Percentiles rank a stretch among this genome's conserved stretches.
Evolutionary conservation across 2,888 invertebrate genomes (phyloP).

Genomic region (Allygus modestus): DNA sequence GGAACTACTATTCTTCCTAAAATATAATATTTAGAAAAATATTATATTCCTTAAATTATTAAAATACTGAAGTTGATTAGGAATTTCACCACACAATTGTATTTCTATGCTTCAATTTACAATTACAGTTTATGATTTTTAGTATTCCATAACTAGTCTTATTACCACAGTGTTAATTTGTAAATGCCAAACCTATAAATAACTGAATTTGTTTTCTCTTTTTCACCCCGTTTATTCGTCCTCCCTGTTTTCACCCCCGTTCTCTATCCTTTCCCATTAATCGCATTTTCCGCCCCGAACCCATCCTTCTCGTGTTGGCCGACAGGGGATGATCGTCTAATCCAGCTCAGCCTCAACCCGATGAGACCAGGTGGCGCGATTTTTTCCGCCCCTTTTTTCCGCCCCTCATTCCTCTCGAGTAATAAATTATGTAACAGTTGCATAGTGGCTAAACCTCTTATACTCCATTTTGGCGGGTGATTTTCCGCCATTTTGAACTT

Average conservation of each 20-base stretch:
- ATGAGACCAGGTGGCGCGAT: slow-evolving; percentile 34
- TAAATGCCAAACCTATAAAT: too few relatives aligned
- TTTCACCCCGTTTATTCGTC: background rate
- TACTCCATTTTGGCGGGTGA: slow-evolving; percentile 61
- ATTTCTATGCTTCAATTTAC: too few relatives aligned
- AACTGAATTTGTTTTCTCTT: too few relatives aligned
- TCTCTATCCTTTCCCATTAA: background rate
- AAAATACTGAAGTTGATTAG: too few relatives aligned
- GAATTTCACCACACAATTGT: too few relatives aligned
- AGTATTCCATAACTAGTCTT: too few relatives aligned
- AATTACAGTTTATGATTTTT: too few relatives aligned
- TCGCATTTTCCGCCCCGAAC: slow-evolving; percentile 13
- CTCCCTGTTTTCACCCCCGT: background rate
- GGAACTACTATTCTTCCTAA: too few relatives aligned
- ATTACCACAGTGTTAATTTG: too few relatives aligned
- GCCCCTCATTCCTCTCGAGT: slow-evolving; percentile 30
- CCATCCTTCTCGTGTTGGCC: slow-evolving; percentile 14
- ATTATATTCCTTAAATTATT: too few relatives aligned
- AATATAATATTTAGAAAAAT: too few relatives aligned
- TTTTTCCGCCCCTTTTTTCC: slow-evolving; percentile 32
- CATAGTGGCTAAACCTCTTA: slow-evolving; percentile 62
- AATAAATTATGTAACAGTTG: slow-evolving; percentile 64
- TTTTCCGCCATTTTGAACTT: slow-evolving; percentile 63
- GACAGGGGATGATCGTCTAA: slow-evolving; percentile 45
- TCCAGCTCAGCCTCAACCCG: slow-evolving; percentile 15